Conservation (phyloP, 2,888 invertebrate genomes). For the Portevinia maculata region DNA sequence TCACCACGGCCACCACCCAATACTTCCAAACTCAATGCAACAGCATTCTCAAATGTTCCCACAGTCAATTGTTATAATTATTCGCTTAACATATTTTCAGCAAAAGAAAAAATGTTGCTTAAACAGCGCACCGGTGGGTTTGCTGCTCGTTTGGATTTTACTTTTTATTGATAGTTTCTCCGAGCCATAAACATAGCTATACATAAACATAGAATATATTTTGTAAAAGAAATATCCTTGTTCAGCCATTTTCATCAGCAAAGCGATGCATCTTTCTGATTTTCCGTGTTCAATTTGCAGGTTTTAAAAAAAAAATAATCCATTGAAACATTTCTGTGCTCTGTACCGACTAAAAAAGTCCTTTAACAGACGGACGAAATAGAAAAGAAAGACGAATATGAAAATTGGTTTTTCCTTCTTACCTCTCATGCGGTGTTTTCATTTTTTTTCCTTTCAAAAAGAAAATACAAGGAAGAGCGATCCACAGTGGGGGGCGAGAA, state of each 20-base stretch:
- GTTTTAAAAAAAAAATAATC: slow-evolving; percentile 19
- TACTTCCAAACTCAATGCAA: too few species aligned
- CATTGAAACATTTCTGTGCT: not conserved
- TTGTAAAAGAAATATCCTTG: slow-evolving; percentile 14
- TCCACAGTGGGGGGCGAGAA: slow-evolving; percentile 4
- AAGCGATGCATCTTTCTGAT: slow-evolving; percentile 38
- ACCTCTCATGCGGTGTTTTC: slow-evolving; percentile 50
- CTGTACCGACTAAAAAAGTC: slow-evolving; percentile 44
- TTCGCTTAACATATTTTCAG: slow-evolving; percentile 1
- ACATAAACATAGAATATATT: not conserved
- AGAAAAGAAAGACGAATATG: not conserved
- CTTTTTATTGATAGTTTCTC: slow-evolving; percentile 14
- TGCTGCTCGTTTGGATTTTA: slow-evolving; percentile 11
- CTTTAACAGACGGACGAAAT: slow-evolving; percentile 47
- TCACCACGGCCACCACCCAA: too few species aligned
- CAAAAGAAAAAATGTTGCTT: slow-evolving; percentile 7
- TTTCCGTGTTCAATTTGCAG: slow-evolving; percentile 57
- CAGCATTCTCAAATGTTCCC: too few species aligned
- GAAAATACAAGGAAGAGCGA: slow-evolving; percentile 8
- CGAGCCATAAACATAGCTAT: not conserved
- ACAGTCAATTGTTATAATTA: not conserved
- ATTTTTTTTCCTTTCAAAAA: slow-evolving; percentile 40
- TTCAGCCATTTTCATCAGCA: slow-evolving; percentile 41
- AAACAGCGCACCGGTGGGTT: not conserved
- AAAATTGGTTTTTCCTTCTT: slow-evolving; percentile 47